Evolutionary conservation across 2,797 vertebrate species (phyloP).

Genomic region (Sebastes vulpes): DNA sequence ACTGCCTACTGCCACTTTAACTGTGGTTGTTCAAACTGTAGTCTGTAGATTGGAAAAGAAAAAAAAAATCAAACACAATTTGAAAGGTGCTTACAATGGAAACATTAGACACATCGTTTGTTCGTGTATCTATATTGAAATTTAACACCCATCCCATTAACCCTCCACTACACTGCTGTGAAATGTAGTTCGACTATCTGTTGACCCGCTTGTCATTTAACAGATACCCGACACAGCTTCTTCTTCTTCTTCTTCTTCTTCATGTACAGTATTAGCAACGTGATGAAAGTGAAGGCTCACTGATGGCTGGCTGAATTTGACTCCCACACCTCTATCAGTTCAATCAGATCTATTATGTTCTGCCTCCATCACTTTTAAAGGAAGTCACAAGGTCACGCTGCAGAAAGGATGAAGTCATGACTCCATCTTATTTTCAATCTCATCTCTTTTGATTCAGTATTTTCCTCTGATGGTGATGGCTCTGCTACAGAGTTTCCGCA

Average conservation of each 20-base stretch:
- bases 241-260: background rate
- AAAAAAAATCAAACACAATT: background rate
- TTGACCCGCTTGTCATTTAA: background rate
- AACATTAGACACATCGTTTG: background rate
- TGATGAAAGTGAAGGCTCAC: slow-evolving; percentile 9
- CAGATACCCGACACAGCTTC: background rate
- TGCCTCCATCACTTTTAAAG: slow-evolving; percentile 22
- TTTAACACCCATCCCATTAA: background rate
- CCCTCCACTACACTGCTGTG: background rate
- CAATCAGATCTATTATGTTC: slow-evolving; percentile 54
- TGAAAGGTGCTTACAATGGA: background rate
- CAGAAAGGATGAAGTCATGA: slow-evolving; percentile 50
- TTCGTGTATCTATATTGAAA: background rate
- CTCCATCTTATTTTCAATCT: slow-evolving; percentile 61
- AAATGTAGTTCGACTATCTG: background rate
- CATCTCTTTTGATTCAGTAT: slow-evolving; percentile 17
- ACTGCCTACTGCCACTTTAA: background rate
- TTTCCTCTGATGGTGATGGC: slow-evolving; percentile 5
- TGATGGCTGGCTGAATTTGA: background rate
- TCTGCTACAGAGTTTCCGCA: background rate
- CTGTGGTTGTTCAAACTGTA: background rate
- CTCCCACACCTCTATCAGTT: slow-evolving; percentile 31
- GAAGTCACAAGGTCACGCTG: slow-evolving; percentile 52
- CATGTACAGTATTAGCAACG: background rate
- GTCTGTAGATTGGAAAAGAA: too few relatives aligned